Conservation (phyloP, 2,113 vertebrate species). For the Nansenia antarctica region DNA sequence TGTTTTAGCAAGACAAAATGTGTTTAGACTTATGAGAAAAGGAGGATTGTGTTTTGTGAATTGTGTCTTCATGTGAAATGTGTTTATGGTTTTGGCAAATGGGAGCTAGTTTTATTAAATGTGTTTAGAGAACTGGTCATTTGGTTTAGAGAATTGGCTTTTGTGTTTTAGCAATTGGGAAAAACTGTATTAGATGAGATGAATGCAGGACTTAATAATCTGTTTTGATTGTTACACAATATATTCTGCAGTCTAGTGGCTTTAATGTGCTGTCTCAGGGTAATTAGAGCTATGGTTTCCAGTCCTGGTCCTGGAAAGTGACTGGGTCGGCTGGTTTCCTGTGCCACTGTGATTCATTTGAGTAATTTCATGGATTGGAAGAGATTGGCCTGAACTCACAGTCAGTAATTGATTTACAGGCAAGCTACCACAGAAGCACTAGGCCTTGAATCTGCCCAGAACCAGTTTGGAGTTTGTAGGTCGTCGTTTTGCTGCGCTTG, state of each 20-base stretch:
- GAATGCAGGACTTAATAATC: constrained; percentile 12
- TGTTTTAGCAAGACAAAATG: no score
- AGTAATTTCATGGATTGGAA: constrained; percentile 41
- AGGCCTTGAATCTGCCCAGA: neutral
- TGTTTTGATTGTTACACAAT: constrained; percentile 3
- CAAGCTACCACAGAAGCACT: constrained; percentile 18
- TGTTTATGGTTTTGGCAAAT: no score
- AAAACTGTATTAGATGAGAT: no score
- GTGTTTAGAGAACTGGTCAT: no score
- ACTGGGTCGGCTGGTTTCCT: constrained; percentile 38
- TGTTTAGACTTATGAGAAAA: no score
- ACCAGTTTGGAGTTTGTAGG: no score
- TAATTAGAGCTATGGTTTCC: constrained; percentile 38
- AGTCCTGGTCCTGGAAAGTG: neutral
- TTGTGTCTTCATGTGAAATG: no score
- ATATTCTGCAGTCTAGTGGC: constrained; percentile 16
- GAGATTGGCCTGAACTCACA: constrained; percentile 34
- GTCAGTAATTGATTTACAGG: constrained; percentile 33
- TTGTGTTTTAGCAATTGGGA: no score
- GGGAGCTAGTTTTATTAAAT: no score
- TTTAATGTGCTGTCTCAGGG: constrained; percentile 20
- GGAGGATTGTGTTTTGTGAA: no score
- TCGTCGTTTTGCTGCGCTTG: no score
- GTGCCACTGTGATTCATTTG: constrained; percentile 54
- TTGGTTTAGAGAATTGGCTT: no score